A percentile compares a stretch with the other conserved stretches of the same genome.
Conservation (phyloP, 2,113 vertebrate genomes). For the Prolemur simus region DNA sequence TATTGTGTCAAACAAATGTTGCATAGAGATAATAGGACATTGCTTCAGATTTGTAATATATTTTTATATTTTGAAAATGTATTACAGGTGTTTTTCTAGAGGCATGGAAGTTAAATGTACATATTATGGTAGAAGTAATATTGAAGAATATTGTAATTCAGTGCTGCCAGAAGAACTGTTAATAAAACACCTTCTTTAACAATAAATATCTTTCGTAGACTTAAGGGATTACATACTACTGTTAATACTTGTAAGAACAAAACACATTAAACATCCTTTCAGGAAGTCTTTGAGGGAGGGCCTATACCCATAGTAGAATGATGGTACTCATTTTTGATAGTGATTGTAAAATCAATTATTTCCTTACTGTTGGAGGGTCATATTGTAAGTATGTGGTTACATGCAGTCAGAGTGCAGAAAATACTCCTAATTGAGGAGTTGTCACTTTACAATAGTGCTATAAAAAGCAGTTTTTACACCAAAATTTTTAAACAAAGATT, state of each 20-base stretch:
- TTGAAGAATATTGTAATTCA: slow-evolving; percentile 89
- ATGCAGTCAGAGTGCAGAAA: slow-evolving; percentile 88
- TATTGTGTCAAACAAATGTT: slow-evolving; percentile 90
- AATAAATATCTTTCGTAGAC: slow-evolving; percentile 86
- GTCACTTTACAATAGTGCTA: slow-evolving; percentile 83
- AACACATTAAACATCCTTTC: slow-evolving; percentile 86
- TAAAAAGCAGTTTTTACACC: slow-evolving; percentile 88
- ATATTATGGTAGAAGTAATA: slow-evolving; percentile 91
- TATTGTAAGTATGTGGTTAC: slow-evolving; percentile 84
- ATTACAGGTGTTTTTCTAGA: slow-evolving; percentile 93
- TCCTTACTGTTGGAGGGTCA: slow-evolving; percentile 83
- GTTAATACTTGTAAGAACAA: slow-evolving; percentile 86
- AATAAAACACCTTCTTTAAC: slow-evolving; percentile 89
- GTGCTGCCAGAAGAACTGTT: slow-evolving; percentile 88
- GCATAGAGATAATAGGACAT: slow-evolving; percentile 88
- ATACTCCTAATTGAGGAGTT: slow-evolving; percentile 84
- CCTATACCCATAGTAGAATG: slow-evolving; percentile 80
- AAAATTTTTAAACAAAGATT: slow-evolving; percentile 86
- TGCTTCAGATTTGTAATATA: slow-evolving; percentile 99
- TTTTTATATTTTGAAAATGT: slow-evolving; percentile 97
- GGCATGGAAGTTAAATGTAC: slow-evolving; percentile 91
- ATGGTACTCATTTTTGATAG: slow-evolving; percentile 84
- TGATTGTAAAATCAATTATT: slow-evolving; percentile 81
- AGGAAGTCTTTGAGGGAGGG: slow-evolving; percentile 86
- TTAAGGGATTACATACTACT: slow-evolving; percentile 87